These are phyloP conservation scores for Tragopan temminckii DNA, from an alignment of 2,797 vertebrate genomes.

Conservation along the genomic window DNA sequence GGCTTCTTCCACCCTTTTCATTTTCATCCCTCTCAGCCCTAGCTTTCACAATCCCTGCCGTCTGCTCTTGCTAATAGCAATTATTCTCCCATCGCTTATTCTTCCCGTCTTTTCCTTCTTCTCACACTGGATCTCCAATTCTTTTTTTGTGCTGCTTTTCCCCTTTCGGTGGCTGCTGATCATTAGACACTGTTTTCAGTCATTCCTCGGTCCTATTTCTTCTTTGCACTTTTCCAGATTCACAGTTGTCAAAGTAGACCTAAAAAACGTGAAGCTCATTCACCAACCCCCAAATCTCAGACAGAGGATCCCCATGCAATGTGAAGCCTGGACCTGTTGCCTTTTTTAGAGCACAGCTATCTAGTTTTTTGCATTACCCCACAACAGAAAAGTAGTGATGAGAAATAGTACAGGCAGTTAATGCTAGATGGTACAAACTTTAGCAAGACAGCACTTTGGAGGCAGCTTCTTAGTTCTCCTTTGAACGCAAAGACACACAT, in stretches of 20 bases:
- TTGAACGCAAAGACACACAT: slow-evolving; percentile 8
- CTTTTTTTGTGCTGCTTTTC: not conserved
- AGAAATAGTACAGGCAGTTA: not conserved
- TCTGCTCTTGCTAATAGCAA: slow-evolving; percentile 30
- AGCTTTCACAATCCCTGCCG: slow-evolving; percentile 6
- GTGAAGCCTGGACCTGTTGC: slow-evolving; percentile 47
- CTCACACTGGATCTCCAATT: not conserved
- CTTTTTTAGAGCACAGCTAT: slow-evolving; percentile 50
- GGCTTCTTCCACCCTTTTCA: slow-evolving; percentile 4
- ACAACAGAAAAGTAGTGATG: not conserved
- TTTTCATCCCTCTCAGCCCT: slow-evolving; percentile 1
- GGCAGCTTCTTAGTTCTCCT: not conserved
- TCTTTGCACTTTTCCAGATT: slow-evolving; percentile 26
- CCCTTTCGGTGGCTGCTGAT: not conserved
- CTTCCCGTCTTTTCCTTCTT: not conserved
- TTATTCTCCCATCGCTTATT: not conserved
- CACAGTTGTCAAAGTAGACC: slow-evolving; percentile 30
- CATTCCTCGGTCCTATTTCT: not conserved
- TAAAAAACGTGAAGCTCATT: slow-evolving; percentile 21
- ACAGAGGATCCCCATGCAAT: not conserved
- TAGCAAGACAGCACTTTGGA: not conserved
- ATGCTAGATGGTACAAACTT: slow-evolving; percentile 24
- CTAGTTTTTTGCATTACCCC: slow-evolving; percentile 34
- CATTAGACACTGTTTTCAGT: not conserved
- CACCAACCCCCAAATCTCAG: not conserved